Evolutionary conservation across 2,797 vertebrate species (phyloP).

Genomic region (Sarcoramphus papa): DNA sequence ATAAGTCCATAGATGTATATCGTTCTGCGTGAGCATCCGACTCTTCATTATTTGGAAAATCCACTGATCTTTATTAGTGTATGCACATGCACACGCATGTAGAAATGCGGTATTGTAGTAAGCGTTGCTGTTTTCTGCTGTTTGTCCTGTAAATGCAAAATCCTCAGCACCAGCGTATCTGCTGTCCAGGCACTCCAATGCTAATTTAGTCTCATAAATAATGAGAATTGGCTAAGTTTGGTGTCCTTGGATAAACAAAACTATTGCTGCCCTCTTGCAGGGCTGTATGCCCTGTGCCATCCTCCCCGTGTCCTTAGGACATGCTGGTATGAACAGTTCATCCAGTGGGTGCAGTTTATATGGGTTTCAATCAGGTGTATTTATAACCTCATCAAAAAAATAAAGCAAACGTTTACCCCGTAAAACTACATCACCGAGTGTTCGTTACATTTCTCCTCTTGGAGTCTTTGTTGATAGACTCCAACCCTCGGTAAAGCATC

Average conservation of each 20-base stretch:
- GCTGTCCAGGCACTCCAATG: rapidly evolving
- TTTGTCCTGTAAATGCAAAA: too few relatives aligned
- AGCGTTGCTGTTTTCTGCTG: neutral
- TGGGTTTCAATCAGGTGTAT: neutral
- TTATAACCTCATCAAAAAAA: neutral
- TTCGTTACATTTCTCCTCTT: rapidly evolving
- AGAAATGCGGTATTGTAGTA: rapidly evolving
- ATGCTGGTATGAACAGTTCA: rapidly evolving
- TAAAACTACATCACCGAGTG: rapidly evolving
- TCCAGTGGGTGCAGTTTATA: neutral
- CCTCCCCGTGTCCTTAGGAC: rapidly evolving
- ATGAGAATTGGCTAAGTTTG: neutral
- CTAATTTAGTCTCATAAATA: neutral
- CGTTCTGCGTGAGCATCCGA: rapidly evolving
- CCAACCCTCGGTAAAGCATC: rapidly evolving
- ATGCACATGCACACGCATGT: rapidly evolving
- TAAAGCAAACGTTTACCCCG: rapidly evolving
- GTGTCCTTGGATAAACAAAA: neutral
- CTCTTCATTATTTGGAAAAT: neutral
- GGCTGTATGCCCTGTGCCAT: rapidly evolving
- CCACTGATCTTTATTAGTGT: rapidly evolving
- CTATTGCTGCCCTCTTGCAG: rapidly evolving
- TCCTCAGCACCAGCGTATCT: rapidly evolving
- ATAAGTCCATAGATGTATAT: neutral
- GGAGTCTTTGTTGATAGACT: neutral